Evolutionary conservation across 2,113 vertebrate genomes (phyloP).

Genomic region (Esox niger): DNA sequence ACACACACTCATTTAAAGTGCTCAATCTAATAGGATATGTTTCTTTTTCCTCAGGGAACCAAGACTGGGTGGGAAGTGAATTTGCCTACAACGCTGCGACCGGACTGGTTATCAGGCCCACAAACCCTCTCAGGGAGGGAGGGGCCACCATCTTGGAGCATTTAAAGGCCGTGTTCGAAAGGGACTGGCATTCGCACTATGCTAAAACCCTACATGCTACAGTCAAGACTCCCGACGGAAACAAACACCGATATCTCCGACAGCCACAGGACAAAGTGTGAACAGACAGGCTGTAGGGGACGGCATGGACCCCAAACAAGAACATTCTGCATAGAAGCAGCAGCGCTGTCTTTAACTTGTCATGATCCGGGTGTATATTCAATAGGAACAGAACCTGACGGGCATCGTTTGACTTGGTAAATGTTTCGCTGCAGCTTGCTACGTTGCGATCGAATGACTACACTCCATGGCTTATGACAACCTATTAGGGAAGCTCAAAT

Average conservation of each 20-base stretch:
- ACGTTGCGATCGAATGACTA: too few species aligned
- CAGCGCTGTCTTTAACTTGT: not conserved
- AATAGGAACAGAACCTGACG: too few species aligned
- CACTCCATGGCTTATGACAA: too few species aligned
- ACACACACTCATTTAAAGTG: too few species aligned
- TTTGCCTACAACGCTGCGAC: slow-evolving; percentile 87
- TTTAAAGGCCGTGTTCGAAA: slow-evolving; percentile 84
- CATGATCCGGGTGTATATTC: not conserved
- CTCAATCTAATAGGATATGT: not conserved
- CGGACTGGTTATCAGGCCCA: slow-evolving; percentile 88
- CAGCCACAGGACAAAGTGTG: not conserved
- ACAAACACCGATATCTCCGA: slow-evolving; percentile 56
- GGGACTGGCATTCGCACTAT: slow-evolving; percentile 90
- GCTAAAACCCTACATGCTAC: slow-evolving; percentile 79
- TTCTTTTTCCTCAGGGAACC: slow-evolving; percentile 80
- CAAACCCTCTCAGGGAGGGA: slow-evolving; percentile 54
- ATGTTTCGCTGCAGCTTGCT: too few species aligned
- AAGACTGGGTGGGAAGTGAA: slow-evolving; percentile 92
- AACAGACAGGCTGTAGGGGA: slow-evolving; percentile 30
- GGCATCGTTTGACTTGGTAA: too few species aligned
- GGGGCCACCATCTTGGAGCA: slow-evolving; percentile 82
- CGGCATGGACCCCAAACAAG: slow-evolving; percentile 26
- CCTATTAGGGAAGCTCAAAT: not conserved
- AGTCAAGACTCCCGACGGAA: slow-evolving; percentile 80
- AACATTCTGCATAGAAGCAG: slow-evolving; percentile 14